These are phyloP conservation scores for Aelia acuminata DNA, from an alignment of 2,888 invertebrate species.

Conservation along the genomic window DNA sequence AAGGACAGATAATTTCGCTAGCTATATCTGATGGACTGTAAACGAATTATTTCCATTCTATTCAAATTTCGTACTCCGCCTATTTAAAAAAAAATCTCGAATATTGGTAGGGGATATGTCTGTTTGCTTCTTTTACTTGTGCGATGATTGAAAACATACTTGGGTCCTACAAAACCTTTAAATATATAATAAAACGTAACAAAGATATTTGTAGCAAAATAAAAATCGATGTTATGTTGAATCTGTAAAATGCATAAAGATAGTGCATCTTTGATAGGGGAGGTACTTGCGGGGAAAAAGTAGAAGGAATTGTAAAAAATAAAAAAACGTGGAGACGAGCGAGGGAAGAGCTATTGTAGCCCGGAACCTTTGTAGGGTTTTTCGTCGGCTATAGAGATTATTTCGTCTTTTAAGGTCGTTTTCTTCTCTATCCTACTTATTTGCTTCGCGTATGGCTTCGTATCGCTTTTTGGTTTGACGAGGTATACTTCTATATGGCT, in stretches of 20 bases:
- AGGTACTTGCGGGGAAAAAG: neutral
- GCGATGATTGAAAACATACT: too few relatives aligned
- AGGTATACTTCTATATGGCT: neutral
- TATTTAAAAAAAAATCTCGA: too few relatives aligned
- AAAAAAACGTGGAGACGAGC: neutral
- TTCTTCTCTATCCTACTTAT: neutral
- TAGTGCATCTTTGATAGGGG: neutral
- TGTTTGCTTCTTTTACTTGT: too few relatives aligned
- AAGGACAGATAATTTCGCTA: too few relatives aligned
- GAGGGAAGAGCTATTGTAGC: neutral
- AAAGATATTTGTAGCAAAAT: neutral
- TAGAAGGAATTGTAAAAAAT: slow-evolving; percentile 1
- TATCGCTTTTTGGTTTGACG: neutral
- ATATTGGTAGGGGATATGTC: too few relatives aligned
- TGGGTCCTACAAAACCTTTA: too few relatives aligned
- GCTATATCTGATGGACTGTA: too few relatives aligned
- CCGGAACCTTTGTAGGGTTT: slow-evolving; percentile 34
- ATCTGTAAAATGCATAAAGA: slow-evolving; percentile 10
- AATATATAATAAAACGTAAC: neutral
- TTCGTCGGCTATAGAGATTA: slow-evolving; percentile 32
- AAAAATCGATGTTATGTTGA: neutral
- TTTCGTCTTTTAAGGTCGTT: slow-evolving; percentile 6
- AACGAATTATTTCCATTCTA: too few relatives aligned
- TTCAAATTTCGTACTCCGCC: too few relatives aligned
- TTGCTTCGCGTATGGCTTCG: neutral